Evolutionary conservation across 2,888 invertebrate genomes (phyloP), one percentile per base, ranked within the genome.

Genomic region (Oscheius sp.): DNA sequence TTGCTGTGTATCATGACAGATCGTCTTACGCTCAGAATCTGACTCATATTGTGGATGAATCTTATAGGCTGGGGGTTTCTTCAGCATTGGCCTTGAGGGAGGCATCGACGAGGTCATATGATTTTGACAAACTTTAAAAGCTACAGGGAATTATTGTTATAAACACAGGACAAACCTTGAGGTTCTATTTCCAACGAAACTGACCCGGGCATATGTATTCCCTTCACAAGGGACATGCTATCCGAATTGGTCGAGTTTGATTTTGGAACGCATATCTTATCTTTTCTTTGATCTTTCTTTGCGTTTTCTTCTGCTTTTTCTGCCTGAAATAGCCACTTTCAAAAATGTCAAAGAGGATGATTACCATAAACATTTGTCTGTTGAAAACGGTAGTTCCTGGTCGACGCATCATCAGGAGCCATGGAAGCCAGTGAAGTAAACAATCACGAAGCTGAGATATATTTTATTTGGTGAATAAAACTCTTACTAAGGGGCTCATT

Each of bases 341-440:
- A n/a, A n/a, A n/a, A 18, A n/a, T n/a, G n/a, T n/a, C n/a, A n/a
- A n/a, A n/a, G n/a, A n/a, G n/a, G 23, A 45, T 18, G 12, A 2
- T 29, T 41, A 72, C 75, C 53, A 72, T 73, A 21, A 81, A 72
- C 1, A 71, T 25, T 12, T 73, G 46, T 35, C 79, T 41, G 52
- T 78, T 81, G 69, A 81, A 83, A 6, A 81, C 58, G 0, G 81
- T 83, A 45, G 77, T 81, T 0, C 95, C 96, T 53, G 97, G 97
- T 88, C 97, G 92, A 88, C 93, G 93, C 96, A 98, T 97, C 89
- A 96, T 93, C 89, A 98, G 92, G 86, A 96, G 91, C 93, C 95
- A 95, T 86, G 98, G 97, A 90, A 98, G 92, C 96, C 97, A 97
- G 90, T 94, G 93, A 88, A 98, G 92, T 91, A 98, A 94, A 89